A percentile compares a stretch with the other conserved stretches of the same genome.
These are phyloP conservation scores for Notamacropus eugenii DNA, from an alignment of 2,797 vertebrate species.

Conservation along the genomic window DNA sequence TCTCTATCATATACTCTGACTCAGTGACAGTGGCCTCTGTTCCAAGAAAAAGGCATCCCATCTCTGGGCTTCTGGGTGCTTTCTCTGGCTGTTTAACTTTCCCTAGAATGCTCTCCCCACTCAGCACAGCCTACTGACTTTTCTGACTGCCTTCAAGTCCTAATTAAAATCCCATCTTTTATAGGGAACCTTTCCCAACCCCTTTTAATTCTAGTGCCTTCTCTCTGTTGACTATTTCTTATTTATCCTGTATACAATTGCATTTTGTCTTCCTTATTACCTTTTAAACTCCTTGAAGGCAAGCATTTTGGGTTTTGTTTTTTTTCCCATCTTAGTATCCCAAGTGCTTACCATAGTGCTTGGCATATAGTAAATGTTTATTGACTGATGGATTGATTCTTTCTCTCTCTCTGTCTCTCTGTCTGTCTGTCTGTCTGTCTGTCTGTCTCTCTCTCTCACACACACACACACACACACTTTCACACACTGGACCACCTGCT, in stretches of 20 bases:
- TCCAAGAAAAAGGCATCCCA: background rate
- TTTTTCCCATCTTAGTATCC: background rate
- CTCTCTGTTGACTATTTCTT: background rate
- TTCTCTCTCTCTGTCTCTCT: background rate
- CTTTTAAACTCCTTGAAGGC: background rate
- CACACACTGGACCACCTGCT: background rate
- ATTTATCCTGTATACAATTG: background rate
- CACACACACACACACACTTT: background rate
- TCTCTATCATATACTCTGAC: no score
- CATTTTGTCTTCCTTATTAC: background rate
- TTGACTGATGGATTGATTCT: background rate
- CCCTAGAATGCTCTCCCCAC: background rate
- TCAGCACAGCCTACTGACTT: no score
- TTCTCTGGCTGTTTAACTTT: background rate
- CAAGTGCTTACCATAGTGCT: background rate
- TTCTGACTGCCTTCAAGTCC: background rate
- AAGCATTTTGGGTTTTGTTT: background rate
- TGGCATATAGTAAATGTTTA: background rate
- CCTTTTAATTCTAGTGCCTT: background rate
- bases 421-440: no score
- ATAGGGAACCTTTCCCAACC: background rate
- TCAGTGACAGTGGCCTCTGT: background rate
- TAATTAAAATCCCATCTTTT: background rate
- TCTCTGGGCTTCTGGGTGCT: background rate
- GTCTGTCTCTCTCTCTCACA: no score